These are phyloP conservation scores for Oophaga sylvatica DNA, from an alignment of 2,797 vertebrate species.

Conservation along the genomic window DNA sequence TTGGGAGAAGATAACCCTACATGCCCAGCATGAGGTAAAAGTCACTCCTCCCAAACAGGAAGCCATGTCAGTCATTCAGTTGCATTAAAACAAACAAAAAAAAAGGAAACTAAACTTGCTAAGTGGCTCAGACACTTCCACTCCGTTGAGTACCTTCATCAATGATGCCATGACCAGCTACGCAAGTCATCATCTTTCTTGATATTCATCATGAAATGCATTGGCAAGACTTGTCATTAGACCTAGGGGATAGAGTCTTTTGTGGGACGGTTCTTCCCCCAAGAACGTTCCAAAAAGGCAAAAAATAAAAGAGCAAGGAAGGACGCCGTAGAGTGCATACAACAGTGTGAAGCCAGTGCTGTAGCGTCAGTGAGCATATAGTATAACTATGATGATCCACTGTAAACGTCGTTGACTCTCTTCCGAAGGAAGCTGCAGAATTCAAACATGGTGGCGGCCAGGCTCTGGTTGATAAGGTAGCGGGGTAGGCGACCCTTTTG, in stretches of 20 bases:
- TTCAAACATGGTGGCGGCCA: constrained; percentile 96
- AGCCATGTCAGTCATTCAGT: constrained; percentile 24
- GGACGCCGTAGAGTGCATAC: neutral
- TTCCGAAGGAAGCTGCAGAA: constrained; percentile 90
- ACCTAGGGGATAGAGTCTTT: neutral
- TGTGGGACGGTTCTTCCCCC: neutral
- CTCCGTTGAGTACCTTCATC: neutral
- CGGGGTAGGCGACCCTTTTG: constrained; percentile 88
- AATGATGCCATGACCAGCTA: too few species aligned
- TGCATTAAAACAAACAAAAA: neutral
- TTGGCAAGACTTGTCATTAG: constrained; percentile 1
- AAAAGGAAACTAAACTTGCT: neutral
- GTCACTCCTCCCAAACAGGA: neutral
- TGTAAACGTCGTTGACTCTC: constrained; percentile 78
- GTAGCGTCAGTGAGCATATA: neutral
- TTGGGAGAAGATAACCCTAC: constrained; percentile 17
- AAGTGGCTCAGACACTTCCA: constrained; percentile 12
- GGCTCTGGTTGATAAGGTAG: constrained; percentile 95
- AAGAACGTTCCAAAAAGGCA: neutral
- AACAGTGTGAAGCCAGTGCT: constrained; percentile 18
- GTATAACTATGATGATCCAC: constrained; percentile 9
- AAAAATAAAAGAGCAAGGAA: neutral
- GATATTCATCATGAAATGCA: neutral
- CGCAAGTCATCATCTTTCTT: neutral
- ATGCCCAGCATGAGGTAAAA: constrained; percentile 39